Base-by-base conservation (phyloP, 2,113 vertebrate genomes). In the Lagopus leucura region DNA sequence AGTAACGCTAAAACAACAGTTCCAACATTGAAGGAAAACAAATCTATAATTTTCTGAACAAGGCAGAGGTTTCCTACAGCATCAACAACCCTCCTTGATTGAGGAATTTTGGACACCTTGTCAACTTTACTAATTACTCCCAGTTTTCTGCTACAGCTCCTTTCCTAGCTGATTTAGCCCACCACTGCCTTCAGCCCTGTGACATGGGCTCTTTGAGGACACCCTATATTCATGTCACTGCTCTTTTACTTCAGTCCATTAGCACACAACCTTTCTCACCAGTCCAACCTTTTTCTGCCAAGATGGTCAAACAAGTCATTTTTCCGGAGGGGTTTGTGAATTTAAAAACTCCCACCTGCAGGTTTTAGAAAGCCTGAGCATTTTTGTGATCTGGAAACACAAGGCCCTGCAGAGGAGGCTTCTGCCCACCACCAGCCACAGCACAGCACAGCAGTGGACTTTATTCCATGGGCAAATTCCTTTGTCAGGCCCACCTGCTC, bases 141-240 rank as follows among this genome's bases (percentile, higher is more conserved):
- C 25, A 40, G 86, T 74, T 77, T 71, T 38, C 13, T 79, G 38
- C 20, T 38, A 55, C 50, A 58, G 18, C 38, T 16, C 61, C 80
- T 58, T 70, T 9, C 64, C 32, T 43, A 80, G 50, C 11, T 80
- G 57, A 45, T 66, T 45, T 27, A 70, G 27, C 76, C 38, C 30
- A 4, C 30, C 36, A 30, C 25, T 66, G 30, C 16, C 71, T 71
- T 78, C 24, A 36, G 61, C 34, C 28, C 42, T 34, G 48, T 5
- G 16, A 72, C 60, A 61, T 4, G 24, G 19, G 32, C 38, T 86
- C n/a, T 66, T 65, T 50, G 28, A 50, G 63, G 48, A 16, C 30
- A 64, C 47, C n/a, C n/a, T 38, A 4, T 7, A 17, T 13, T 42
- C 18, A 45, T 1, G 2, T 24, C 24, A 57, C 1, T 1, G 1